Conservation (phyloP, 2,113 vertebrate genomes). For the Egretta garzetta region DNA sequence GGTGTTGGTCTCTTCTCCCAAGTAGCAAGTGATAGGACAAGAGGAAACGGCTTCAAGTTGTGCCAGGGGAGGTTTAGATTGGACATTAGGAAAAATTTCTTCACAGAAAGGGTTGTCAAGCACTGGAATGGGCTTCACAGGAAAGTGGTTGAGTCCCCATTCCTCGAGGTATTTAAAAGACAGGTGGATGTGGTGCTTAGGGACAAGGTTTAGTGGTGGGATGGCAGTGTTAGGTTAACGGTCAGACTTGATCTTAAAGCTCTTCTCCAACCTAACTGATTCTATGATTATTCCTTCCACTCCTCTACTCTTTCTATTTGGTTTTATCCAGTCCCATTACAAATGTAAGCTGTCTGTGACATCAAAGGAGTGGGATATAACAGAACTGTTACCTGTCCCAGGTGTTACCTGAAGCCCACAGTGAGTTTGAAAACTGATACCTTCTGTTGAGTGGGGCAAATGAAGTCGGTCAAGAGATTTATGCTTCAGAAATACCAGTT, state of each 20-base stretch:
- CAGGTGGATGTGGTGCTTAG: accelerated
- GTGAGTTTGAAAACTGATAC: background rate
- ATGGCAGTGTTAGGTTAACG: background rate
- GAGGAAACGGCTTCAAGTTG: no score
- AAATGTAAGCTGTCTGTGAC: background rate
- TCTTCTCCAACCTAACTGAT: background rate
- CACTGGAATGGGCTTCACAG: background rate
- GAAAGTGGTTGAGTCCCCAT: background rate
- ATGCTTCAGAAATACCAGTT: background rate
- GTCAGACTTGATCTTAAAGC: background rate
- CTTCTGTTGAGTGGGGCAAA: background rate
- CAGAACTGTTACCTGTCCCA: background rate
- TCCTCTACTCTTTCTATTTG: background rate
- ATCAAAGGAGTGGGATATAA: background rate
- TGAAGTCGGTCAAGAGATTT: background rate
- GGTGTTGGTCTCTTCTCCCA: no score
- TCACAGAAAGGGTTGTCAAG: background rate
- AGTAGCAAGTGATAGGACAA: no score
- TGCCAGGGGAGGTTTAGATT: no score
- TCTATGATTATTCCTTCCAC: background rate
- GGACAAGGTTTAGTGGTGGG: background rate
- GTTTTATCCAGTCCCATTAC: background rate
- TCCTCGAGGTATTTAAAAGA: background rate
- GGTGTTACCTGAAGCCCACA: background rate
- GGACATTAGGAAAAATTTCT: no score